phyloP scores from a whole-genome alignment of 2,797 vertebrate genomes.

The Pangasius sanitwongsei region DNA sequence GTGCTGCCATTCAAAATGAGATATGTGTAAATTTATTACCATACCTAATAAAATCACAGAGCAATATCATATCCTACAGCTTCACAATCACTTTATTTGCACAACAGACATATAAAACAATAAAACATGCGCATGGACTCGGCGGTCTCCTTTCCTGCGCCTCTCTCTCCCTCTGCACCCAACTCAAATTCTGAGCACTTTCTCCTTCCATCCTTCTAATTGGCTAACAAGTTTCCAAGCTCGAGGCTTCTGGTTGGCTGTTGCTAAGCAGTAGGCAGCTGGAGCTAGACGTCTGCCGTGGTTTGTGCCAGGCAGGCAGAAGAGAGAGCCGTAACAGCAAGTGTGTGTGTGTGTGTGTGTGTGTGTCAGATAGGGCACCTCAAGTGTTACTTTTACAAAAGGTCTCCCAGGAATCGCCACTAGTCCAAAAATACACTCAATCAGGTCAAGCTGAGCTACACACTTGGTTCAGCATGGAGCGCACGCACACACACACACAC shows the following conservation, averaged over 20 bases:
- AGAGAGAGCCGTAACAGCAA: slow-evolving; percentile 46
- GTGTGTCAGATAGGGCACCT: slow-evolving; percentile 52
- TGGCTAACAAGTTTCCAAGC: slow-evolving; percentile 72
- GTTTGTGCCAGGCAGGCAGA: slow-evolving; percentile 56
- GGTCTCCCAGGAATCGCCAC: slow-evolving; percentile 52
- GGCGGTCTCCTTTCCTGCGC: slow-evolving; percentile 47
- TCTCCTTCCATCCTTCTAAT: slow-evolving; percentile 68
- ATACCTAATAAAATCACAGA: neutral
- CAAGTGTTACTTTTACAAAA: slow-evolving; percentile 55
- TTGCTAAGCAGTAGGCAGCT: slow-evolving; percentile 83
- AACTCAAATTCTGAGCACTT: slow-evolving; percentile 80
- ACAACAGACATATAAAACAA: neutral
- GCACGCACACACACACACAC: neutral
- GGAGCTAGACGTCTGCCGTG: slow-evolving; percentile 68
- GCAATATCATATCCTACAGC: neutral
- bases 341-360: slow-evolving; percentile 31
- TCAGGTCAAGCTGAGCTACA: slow-evolving; percentile 48
- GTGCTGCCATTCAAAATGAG: no score
- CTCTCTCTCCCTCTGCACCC: slow-evolving; percentile 58
- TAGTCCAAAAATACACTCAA: slow-evolving; percentile 58
- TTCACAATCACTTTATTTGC: neutral
- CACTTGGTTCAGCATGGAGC: slow-evolving; percentile 15
- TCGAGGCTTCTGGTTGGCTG: slow-evolving; percentile 75
- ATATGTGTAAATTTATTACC: neutral
- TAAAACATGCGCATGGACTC: slow-evolving; percentile 64